Conservation (phyloP, 2,113 vertebrate genomes). For the Microtus montanus region DNA sequence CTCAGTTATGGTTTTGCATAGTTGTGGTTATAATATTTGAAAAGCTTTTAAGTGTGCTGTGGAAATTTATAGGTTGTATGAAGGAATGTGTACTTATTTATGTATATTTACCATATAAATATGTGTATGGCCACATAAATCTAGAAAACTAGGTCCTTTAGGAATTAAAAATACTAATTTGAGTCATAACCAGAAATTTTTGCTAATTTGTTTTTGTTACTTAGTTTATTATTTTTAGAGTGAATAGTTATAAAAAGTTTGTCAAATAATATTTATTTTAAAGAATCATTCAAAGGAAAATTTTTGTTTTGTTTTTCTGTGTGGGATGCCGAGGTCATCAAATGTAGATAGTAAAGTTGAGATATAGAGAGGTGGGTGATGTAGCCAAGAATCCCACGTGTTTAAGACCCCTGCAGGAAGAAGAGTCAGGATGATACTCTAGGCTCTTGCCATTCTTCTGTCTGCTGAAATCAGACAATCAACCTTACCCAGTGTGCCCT, state of each 20-base stretch:
- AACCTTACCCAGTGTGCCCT: neutral
- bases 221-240: neutral
- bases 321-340: neutral
- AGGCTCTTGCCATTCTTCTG: neutral
- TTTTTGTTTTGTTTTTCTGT: neutral
- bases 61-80: neutral
- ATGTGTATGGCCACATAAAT: neutral
- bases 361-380: neutral
- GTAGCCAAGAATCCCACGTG: rapidly evolving
- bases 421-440: neutral
- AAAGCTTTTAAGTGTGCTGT: neutral
- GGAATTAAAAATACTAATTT: conserved; percentile 15
- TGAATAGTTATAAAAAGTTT: neutral
- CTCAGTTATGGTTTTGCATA: neutral
- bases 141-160: neutral
- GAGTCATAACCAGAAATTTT: neutral
- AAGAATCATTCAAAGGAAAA: neutral
- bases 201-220: neutral
- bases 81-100: neutral
- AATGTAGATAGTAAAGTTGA: neutral
- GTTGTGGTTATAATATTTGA: neutral
- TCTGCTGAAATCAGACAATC: neutral
- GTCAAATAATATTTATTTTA: neutral
- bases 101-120: neutral
- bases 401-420: no score